These are phyloP conservation scores for Cataglyphis albicans DNA, from an alignment of 2,888 invertebrate species.

Conservation along the genomic window DNA sequence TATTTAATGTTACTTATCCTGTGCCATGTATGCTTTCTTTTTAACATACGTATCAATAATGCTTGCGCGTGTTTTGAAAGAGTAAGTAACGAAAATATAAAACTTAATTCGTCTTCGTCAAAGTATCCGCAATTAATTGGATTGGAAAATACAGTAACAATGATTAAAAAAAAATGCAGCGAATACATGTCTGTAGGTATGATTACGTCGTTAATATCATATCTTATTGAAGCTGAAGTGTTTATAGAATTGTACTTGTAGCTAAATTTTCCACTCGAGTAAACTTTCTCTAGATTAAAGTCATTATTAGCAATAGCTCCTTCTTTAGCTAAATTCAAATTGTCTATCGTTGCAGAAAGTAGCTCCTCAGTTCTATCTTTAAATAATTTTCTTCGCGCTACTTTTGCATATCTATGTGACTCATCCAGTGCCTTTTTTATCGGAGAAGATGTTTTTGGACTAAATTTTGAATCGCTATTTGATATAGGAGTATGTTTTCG, in stretches of 20 bases:
- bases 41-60: conserved; percentile 79
- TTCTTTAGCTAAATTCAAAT: conserved; percentile 78
- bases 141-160: conserved; percentile 78
- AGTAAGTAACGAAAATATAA: conserved; percentile 75
- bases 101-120: conserved; percentile 75
- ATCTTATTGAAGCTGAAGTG: conserved; percentile 64
- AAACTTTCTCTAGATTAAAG: conserved; percentile 78
- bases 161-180: conserved; percentile 71
- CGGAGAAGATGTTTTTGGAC: conserved; percentile 51
- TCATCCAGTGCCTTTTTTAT: neutral
- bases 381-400: conserved; percentile 61
- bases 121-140: conserved; percentile 83
- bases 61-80: conserved; percentile 76
- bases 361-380: conserved; percentile 50
- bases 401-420: conserved; percentile 1
- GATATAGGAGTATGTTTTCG: neutral
- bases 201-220: conserved; percentile 72
- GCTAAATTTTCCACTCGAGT: conserved; percentile 64
- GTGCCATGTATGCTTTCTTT: conserved; percentile 77
- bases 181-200: conserved; percentile 72
- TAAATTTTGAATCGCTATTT: conserved; percentile 22
- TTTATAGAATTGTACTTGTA: conserved; percentile 65
- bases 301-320: conserved; percentile 72
- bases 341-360: conserved; percentile 68
- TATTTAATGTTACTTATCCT: conserved; percentile 74